Percentiles rank a stretch among this genome's conserved stretches.
Evolutionary conservation across 2,888 invertebrate species (phyloP).

Genomic region (Callyntrura sp.): DNA sequence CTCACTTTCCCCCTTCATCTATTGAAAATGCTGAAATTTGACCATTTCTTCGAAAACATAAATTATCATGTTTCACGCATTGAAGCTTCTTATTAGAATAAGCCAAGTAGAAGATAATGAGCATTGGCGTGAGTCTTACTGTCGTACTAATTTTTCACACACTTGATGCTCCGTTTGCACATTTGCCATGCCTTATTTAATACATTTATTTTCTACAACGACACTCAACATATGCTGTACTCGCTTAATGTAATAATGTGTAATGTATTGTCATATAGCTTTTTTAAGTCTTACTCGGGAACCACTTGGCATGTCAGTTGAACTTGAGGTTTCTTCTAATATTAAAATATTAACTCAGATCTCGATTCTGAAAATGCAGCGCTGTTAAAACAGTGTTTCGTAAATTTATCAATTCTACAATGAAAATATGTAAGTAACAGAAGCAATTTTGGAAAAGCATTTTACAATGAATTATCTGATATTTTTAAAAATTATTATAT

Average conservation of each 20-base stretch:
- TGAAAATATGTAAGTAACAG: too few relatives aligned
- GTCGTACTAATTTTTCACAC: conserved; percentile 5
- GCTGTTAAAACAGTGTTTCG: too few relatives aligned
- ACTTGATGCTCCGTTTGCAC: background rate
- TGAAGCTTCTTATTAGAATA: background rate
- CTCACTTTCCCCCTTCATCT: conserved; percentile 2
- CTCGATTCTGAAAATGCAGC: too few relatives aligned
- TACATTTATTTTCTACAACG: conserved; percentile 6
- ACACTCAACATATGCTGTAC: background rate
- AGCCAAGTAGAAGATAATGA: background rate
- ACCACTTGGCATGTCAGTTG: too few relatives aligned
- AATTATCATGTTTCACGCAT: conserved; percentile 11
- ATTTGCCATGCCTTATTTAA: background rate
- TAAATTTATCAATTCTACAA: too few relatives aligned
- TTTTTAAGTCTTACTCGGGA: background rate
- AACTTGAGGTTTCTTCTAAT: too few relatives aligned
- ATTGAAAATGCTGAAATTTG: background rate
- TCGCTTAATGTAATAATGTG: background rate
- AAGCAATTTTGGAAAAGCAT: too few relatives aligned
- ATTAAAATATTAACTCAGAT: too few relatives aligned
- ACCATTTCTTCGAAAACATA: background rate
- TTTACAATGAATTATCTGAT: too few relatives aligned
- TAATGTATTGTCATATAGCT: background rate
- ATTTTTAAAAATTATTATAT: too few relatives aligned
- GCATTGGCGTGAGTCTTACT: background rate